Percentiles rank a stretch among this genome's conserved stretches.
Conservation (phyloP, 1,140 invertebrate genomes). For the Chrysopa pallens region DNA sequence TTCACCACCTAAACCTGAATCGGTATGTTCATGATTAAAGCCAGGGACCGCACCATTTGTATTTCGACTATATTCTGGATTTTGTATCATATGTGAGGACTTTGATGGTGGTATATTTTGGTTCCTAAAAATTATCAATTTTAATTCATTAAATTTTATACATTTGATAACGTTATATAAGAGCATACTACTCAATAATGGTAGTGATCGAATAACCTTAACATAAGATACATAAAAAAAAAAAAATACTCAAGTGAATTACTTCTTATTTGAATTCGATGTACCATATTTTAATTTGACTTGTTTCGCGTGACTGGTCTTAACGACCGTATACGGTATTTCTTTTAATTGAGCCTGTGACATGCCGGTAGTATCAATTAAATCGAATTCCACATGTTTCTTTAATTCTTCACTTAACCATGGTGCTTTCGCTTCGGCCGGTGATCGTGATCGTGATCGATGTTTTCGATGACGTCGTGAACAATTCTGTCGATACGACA, state of each 20-base stretch:
- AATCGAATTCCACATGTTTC: constrained; percentile 72
- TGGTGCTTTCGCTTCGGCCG: constrained; percentile 38
- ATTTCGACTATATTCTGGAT: too few species aligned
- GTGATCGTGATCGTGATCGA: constrained; percentile 47
- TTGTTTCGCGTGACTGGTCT: constrained; percentile 40
- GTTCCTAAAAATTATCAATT: too few species aligned
- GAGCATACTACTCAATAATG: too few species aligned
- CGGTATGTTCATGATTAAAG: constrained; percentile 45
- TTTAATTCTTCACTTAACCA: constrained; percentile 52
- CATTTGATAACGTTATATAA: too few species aligned
- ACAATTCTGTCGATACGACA: constrained; percentile 25
- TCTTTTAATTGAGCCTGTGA: constrained; percentile 73
- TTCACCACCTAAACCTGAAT: constrained; percentile 46
- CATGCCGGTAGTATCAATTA: constrained; percentile 78
- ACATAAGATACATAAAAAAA: too few species aligned
- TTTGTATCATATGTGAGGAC: too few species aligned
- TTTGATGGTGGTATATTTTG: too few species aligned
- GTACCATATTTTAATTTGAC: constrained; percentile 27
- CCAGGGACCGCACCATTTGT: constrained; percentile 20
- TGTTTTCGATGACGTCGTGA: constrained; percentile 44
- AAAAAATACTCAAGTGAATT: constrained; percentile 9
- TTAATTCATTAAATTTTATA: too few species aligned
- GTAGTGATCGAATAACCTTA: too few species aligned
- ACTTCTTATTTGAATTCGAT: constrained; percentile 26
- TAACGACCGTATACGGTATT: constrained; percentile 83